Evolutionary conservation across 2,888 invertebrate species (phyloP).

Genomic region (Meta bourneti): DNA sequence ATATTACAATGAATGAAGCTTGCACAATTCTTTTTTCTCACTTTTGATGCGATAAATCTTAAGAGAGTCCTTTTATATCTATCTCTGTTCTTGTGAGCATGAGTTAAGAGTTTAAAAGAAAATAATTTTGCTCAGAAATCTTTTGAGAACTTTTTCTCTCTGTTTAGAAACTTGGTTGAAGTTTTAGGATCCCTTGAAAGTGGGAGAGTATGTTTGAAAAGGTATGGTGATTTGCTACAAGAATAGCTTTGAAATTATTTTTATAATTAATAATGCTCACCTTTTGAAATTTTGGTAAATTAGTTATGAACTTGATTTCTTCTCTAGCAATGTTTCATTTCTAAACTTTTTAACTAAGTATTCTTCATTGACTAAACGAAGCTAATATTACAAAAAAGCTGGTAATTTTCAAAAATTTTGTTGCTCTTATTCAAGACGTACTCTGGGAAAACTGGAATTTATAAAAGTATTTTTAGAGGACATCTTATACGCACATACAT

Average conservation of each 20-base stretch:
- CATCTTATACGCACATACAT: no score
- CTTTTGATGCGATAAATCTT: background rate
- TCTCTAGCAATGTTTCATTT: no score
- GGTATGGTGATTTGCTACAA: background rate
- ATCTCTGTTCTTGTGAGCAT: background rate
- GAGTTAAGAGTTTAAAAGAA: background rate
- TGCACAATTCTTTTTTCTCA: background rate
- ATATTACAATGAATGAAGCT: background rate
- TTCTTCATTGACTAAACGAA: no score
- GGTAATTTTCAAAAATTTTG: no score
- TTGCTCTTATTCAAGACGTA: no score
- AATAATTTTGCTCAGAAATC: background rate
- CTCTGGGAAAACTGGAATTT: no score
- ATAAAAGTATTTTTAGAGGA: no score
- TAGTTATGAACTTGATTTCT: background rate
- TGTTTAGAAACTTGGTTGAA: background rate
- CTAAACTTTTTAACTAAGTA: no score
- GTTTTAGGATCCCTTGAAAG: background rate
- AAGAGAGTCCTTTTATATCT: background rate
- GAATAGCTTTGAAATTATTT: background rate
- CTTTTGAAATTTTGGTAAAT: background rate
- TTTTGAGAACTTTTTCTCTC: background rate
- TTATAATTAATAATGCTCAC: background rate
- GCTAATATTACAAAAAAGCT: no score
- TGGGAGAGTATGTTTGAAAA: background rate